A percentile compares a stretch with the other conserved stretches of the same genome.
phyloP scores from a whole-genome alignment of 2,113 vertebrate species.

The Trichomycterus rosablanca region DNA sequence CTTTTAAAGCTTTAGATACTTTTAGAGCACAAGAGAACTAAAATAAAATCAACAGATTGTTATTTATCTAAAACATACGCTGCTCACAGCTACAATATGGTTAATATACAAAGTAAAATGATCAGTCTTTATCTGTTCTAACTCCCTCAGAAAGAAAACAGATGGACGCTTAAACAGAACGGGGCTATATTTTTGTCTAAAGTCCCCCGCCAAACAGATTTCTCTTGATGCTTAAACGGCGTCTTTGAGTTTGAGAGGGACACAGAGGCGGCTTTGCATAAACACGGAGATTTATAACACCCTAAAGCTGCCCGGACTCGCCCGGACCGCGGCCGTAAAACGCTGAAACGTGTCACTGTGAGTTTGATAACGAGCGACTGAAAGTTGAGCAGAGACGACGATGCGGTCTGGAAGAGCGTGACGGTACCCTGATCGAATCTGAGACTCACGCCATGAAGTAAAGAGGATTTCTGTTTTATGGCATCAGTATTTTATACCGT shows the following conservation, averaged over 20 bases:
- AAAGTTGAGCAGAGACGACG: conserved; percentile 7
- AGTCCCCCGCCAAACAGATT: too few species aligned
- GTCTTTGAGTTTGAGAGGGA: conserved; percentile 3
- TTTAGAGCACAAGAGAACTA: too few species aligned
- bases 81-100: too few species aligned
- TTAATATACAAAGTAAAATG: not conserved
- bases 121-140: not conserved
- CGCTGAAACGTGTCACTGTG: not conserved
- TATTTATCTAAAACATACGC: too few species aligned
- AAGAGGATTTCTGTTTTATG: not conserved
- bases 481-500: too few species aligned
- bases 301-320: conserved; percentile 23
- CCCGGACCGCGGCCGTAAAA: conserved; percentile 10
- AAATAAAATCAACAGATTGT: too few species aligned
- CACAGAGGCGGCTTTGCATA: not conserved
- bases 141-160: not conserved
- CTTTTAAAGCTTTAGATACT: too few species aligned
- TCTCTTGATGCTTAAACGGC: not conserved
- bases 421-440: not conserved
- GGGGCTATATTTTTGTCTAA: too few species aligned
- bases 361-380: conserved; percentile 6
- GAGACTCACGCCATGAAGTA: conserved; percentile 3
- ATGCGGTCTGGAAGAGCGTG: conserved; percentile 41
- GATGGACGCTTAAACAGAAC: not conserved
- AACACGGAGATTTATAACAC: conserved; percentile 25